A percentile compares a stretch with the other conserved stretches of the same genome.
These are phyloP conservation scores for Anseranas semipalmata DNA, from an alignment of 2,113 vertebrate species.

Conservation along the genomic window DNA sequence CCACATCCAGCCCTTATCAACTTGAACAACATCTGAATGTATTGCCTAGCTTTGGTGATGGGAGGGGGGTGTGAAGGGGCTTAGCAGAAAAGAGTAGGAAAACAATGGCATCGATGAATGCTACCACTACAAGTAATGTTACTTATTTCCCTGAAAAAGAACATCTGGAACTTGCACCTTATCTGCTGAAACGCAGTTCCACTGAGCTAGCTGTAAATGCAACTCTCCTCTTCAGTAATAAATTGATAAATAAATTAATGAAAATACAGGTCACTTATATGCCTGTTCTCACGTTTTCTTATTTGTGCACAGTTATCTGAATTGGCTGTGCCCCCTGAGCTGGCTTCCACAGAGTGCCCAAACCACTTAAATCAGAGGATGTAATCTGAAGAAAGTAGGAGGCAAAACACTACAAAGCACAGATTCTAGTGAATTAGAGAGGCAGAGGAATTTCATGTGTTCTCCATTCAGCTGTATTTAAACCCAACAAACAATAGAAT, in stretches of 20 bases:
- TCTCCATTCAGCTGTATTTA: background rate
- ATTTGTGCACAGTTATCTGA: background rate
- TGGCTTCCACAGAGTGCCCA: rapidly evolving
- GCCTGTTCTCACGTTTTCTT: background rate
- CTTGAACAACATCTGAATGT: background rate
- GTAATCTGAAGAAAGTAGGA: background rate
- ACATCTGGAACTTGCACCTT: background rate
- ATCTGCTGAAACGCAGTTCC: background rate
- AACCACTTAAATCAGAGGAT: background rate
- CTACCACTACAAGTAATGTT: background rate
- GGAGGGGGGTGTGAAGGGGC: background rate
- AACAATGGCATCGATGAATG: background rate
- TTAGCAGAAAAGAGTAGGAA: background rate
- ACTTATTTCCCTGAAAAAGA: background rate
- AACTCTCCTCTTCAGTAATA: background rate
- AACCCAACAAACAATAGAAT: constrained; percentile 15
- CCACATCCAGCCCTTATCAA: background rate
- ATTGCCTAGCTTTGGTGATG: background rate
- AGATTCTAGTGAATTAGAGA: background rate
- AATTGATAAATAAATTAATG: background rate
- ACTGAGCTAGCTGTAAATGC: background rate
- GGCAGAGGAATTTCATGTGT: background rate
- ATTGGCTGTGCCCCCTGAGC: background rate
- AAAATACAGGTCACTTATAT: background rate
- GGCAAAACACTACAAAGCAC: background rate